Evolutionary conservation across 2,888 invertebrate species (phyloP), one percentile per base, ranked within the genome.

Genomic region (Drosophila anomelani): DNA sequence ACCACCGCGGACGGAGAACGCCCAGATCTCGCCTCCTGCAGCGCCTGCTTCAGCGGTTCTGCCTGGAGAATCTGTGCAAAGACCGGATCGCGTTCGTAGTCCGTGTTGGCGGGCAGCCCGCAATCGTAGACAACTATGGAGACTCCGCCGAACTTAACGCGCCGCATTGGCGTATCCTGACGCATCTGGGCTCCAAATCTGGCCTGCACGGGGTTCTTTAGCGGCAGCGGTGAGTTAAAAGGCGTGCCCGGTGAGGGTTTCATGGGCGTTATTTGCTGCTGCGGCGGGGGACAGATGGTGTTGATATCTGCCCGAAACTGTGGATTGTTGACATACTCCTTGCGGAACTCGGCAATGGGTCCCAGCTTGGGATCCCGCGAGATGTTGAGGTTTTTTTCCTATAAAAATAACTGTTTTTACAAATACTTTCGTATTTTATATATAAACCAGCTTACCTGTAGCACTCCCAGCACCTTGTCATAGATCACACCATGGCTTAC

Each of bases 401-500:
- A 92, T 2, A 5, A 87, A 58, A 43, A 32, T 38, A 8, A 26
- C 4, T 26, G 13, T 1, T 26, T 26, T 7, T 4, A 10, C 3
- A 39, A 3, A 3, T 4, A 23, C 1, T 46, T 17, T 36, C 1
- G 0, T 10, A 20, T 15, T 49, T 20, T 3, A 3, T n/a, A 49
- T 8, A 13, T 41, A 36, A 36, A 1, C 0, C 6, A 2, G 73
- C 93, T 91, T 72, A 94, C 94, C 62, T 92, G 93, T n/a, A 94
- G 87, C 63, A 93, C 92, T 62, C 93, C 94, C 61, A 94, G 91
- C n/a, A 94, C 90, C 82, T 94, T 94, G 69, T 95, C 95, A 76
- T 94, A 94, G 23, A 94, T 92, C 1, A 94, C 93, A 0, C 94
- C 94, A 79, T 94, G 94, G 81, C 93, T 94, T 0, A 94, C 93